Percentiles rank a stretch among this genome's conserved stretches.
Conservation (phyloP, 2,113 vertebrate species). For the Bujurquina vittata region DNA sequence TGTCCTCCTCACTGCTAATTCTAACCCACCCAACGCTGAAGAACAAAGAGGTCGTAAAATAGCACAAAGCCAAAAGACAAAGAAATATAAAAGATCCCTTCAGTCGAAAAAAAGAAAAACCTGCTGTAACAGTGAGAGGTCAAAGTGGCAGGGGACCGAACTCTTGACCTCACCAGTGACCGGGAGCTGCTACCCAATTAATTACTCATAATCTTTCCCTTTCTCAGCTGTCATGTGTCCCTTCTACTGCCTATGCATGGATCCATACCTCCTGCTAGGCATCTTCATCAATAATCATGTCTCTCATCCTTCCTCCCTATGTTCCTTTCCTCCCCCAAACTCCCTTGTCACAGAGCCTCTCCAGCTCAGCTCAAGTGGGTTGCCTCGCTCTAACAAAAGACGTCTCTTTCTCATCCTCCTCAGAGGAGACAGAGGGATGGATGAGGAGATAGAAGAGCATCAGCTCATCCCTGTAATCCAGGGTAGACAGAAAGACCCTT, state of each 20-base stretch:
- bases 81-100: conserved; percentile 62
- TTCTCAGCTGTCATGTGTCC: conserved; percentile 2
- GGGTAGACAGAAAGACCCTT: conserved; percentile 68
- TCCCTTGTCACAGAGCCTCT: conserved; percentile 33
- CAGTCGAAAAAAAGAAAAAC: conserved; percentile 39
- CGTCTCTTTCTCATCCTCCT: conserved; percentile 63
- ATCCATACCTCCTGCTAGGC: conserved; percentile 32
- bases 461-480: conserved; percentile 81
- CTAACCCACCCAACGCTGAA: conserved; percentile 38
- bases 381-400: conserved; percentile 73
- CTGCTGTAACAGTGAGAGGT: conserved; percentile 66
- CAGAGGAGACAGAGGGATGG: conserved; percentile 51
- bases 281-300: conserved; percentile 55
- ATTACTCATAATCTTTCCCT: conserved; percentile 55
- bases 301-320: conserved; percentile 50
- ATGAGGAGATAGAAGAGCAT: conserved; percentile 66
- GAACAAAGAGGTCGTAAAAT: conserved; percentile 77
- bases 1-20: conserved; percentile 38
- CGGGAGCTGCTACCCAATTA: conserved; percentile 53
- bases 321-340: conserved; percentile 30
- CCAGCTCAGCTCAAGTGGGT: conserved; percentile 51
- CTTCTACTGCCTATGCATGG: background rate
- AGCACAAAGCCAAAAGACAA: conserved; percentile 67
- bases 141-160: conserved; percentile 71
- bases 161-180: conserved; percentile 75